phyloP scores from a whole-genome alignment of 2,888 invertebrate species.

The Aleiodes alternator region DNA sequence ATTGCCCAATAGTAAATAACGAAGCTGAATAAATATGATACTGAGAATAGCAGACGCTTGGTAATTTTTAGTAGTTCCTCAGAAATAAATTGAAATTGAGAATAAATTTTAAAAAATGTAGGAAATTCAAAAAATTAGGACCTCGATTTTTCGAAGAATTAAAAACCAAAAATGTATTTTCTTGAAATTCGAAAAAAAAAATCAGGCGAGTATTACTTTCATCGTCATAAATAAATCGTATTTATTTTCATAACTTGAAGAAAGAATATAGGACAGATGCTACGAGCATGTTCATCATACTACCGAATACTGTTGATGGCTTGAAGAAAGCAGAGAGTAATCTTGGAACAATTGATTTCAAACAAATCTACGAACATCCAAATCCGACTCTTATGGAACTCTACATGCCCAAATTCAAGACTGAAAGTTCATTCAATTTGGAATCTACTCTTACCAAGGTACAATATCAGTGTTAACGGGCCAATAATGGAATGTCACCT shows the following conservation, averaged over 20 bases:
- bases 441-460: slow-evolving; percentile 60
- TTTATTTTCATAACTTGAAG: background rate
- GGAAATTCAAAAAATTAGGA: too few species aligned
- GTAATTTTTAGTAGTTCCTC: too few species aligned
- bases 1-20: background rate
- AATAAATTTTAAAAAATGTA: too few species aligned
- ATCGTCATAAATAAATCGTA: background rate
- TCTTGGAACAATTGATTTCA: slow-evolving; percentile 60
- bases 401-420: slow-evolving; percentile 74
- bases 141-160: too few species aligned
- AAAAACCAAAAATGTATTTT: too few species aligned
- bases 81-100: too few species aligned
- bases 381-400: slow-evolving; percentile 61
- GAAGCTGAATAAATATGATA: background rate
- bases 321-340: slow-evolving; percentile 70
- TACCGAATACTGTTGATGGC: slow-evolving; percentile 83
- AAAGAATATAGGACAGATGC: slow-evolving; percentile 43
- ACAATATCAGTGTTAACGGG: background rate
- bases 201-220: too few species aligned
- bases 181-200: too few species aligned
- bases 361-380: slow-evolving; percentile 30
- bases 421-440: slow-evolving; percentile 71
- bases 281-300: slow-evolving; percentile 85
- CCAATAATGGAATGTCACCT: too few species aligned
- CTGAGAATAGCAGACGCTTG: background rate